A percentile compares a stretch with the other conserved stretches of the same genome.
Conservation (phyloP, 2,797 vertebrate genomes). For the Gallinago solitaria region DNA sequence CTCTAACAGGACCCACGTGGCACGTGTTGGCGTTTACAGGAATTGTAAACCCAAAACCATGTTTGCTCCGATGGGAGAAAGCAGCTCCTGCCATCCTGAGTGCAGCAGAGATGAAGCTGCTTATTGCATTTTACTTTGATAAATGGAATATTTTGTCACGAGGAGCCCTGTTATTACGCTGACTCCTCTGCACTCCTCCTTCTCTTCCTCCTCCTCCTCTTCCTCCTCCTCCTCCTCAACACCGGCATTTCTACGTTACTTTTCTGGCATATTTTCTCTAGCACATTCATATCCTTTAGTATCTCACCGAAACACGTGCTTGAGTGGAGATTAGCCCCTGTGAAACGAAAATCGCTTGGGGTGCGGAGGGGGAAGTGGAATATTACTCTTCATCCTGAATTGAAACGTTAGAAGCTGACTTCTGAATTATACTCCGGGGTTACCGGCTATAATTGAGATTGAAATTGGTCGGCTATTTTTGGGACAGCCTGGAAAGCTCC, state of each 20-base stretch:
- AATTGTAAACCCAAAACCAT: background rate
- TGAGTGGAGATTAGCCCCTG: background rate
- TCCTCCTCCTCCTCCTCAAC: background rate
- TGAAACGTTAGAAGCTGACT: slow-evolving; percentile 47
- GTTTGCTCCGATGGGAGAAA: background rate
- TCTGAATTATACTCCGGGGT: slow-evolving; percentile 18
- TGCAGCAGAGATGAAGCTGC: background rate
- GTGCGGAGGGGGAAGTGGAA: background rate
- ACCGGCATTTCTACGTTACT: background rate
- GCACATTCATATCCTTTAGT: background rate
- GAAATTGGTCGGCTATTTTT: slow-evolving; percentile 33
- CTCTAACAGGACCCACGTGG: background rate
- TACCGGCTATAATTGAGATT: background rate
- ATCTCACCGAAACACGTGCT: background rate
- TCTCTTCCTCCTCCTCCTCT: too few relatives aligned
- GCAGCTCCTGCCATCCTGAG: background rate
- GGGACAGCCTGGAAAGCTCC: background rate
- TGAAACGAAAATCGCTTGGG: background rate
- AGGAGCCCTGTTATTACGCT: background rate
- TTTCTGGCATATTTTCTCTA: background rate
- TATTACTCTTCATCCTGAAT: slow-evolving; percentile 38
- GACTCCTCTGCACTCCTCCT: background rate
- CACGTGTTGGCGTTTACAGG: background rate
- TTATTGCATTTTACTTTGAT: background rate
- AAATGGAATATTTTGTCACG: background rate